Percentiles rank a stretch among this genome's conserved stretches.
phyloP scores from a whole-genome alignment of 2,888 invertebrate genomes.

The Pterostichus madidus region DNA sequence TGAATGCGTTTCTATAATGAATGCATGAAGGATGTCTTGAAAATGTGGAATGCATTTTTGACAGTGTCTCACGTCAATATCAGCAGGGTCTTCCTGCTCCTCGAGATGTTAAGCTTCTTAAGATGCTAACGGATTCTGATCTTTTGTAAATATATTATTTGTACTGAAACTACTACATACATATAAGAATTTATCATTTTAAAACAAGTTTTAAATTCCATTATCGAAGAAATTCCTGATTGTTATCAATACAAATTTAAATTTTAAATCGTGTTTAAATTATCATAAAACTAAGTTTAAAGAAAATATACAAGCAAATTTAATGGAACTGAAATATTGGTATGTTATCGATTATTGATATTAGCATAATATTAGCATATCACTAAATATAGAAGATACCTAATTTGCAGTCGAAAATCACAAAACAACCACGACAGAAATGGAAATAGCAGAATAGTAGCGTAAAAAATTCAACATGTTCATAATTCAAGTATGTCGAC shows the following conservation, averaged over 20 bases:
- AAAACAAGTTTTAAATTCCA: conserved; percentile 21
- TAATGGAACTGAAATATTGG: conserved; percentile 10
- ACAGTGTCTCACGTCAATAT: background rate
- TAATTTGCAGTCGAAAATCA: background rate
- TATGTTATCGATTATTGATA: conserved; percentile 21
- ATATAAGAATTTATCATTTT: background rate
- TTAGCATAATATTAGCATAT: background rate
- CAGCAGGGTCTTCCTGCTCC: background rate
- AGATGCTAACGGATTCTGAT: too few relatives aligned
- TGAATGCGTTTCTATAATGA: conserved; percentile 7
- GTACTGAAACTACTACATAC: too few relatives aligned
- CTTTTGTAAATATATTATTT: too few relatives aligned
- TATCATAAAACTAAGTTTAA: conserved; percentile 17
- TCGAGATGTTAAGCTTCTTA: background rate
- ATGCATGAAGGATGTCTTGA: conserved; percentile 28
- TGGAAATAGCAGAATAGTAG: conserved; percentile 27
- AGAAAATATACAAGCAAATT: conserved; percentile 10
- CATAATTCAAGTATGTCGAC: background rate
- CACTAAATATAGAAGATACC: conserved; percentile 23
- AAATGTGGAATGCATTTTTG: conserved; percentile 22
- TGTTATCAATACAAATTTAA: conserved; percentile 32
- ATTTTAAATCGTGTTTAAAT: conserved; percentile 28
- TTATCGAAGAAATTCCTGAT: conserved; percentile 13
- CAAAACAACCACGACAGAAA: background rate
- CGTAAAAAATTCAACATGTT: conserved; percentile 19